A percentile compares a stretch with the other conserved stretches of the same genome.
Evolutionary conservation across 2,888 invertebrate genomes (phyloP).

Genomic region (Cylloceria caligata): DNA sequence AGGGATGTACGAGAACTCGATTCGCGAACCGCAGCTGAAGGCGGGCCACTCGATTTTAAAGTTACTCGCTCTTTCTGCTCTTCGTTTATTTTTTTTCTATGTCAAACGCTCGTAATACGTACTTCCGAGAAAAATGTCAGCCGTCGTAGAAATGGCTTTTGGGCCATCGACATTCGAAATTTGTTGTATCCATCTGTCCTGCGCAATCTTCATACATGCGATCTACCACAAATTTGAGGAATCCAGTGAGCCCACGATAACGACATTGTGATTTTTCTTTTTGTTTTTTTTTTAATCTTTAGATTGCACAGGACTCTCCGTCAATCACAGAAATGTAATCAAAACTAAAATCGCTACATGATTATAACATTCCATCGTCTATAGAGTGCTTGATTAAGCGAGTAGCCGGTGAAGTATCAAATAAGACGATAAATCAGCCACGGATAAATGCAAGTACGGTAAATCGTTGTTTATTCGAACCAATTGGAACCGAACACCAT

Average conservation of each 20-base stretch:
- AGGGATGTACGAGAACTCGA: conserved; percentile 63
- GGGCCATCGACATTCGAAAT: conserved; percentile 63
- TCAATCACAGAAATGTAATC: conserved; percentile 31
- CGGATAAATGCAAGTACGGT: conserved; percentile 31
- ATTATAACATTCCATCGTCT: conserved; percentile 10
- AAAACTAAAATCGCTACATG: conserved; percentile 22
- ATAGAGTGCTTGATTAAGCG: conserved; percentile 30
- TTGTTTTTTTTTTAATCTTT: background rate
- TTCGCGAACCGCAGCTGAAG: conserved; percentile 46
- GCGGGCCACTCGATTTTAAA: conserved; percentile 52
- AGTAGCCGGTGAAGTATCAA: conserved; percentile 46
- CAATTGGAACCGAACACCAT: too few relatives aligned
- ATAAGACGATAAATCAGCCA: conserved; percentile 41
- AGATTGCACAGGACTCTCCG: conserved; percentile 56
- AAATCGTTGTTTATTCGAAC: too few relatives aligned
- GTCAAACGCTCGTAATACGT: conserved; percentile 61
- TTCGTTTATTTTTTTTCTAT: conserved; percentile 25
- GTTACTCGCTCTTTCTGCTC: conserved; percentile 41
- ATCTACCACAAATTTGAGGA: conserved; percentile 66
- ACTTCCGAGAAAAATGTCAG: conserved; percentile 66
- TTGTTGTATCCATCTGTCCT: conserved; percentile 61
- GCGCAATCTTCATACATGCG: conserved; percentile 67
- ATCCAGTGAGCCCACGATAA: conserved; percentile 59
- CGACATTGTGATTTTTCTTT: conserved; percentile 9
- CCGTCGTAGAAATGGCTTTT: conserved; percentile 65